A percentile compares a stretch with the other conserved stretches of the same genome.
Conservation (phyloP, 2,113 vertebrate genomes). For the Coptodon rendalli region DNA sequence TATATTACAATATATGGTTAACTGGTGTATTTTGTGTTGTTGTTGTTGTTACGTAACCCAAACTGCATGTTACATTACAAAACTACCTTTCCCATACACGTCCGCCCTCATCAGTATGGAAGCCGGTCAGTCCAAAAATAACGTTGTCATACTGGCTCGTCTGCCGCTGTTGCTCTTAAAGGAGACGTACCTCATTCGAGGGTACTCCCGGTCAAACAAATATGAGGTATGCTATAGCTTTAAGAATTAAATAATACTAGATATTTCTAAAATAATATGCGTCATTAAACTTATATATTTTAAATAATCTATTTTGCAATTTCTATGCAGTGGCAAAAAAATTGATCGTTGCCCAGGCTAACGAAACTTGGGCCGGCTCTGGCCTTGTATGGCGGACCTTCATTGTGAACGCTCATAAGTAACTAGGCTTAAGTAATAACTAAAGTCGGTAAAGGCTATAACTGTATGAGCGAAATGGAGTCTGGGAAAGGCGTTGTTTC, state of each 20-base stretch:
- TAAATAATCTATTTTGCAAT: not conserved
- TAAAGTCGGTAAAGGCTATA: not conserved
- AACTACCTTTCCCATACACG: not conserved
- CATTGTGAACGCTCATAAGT: not conserved
- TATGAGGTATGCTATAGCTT: constrained; percentile 57
- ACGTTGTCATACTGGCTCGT: not conserved
- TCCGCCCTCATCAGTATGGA: not conserved
- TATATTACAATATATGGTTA: not conserved
- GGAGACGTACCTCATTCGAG: constrained; percentile 1
- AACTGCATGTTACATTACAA: not conserved
- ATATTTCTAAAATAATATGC: not conserved
- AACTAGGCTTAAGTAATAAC: not conserved
- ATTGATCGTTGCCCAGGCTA: not conserved
- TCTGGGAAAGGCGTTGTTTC: not conserved
- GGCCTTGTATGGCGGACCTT: not conserved
- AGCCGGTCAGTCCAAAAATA: not conserved
- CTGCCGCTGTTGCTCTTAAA: constrained; percentile 1
- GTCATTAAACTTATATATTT: not conserved
- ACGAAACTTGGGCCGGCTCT: not conserved
- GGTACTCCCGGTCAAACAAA: not conserved
- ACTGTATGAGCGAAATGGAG: not conserved
- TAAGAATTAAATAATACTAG: constrained; percentile 45
- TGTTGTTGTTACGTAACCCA: not conserved
- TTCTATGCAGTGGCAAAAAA: not conserved
- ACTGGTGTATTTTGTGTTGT: not conserved